Evolutionary conservation across 2,888 invertebrate genomes (phyloP).

Genomic region (Deilephila porcellus): DNA sequence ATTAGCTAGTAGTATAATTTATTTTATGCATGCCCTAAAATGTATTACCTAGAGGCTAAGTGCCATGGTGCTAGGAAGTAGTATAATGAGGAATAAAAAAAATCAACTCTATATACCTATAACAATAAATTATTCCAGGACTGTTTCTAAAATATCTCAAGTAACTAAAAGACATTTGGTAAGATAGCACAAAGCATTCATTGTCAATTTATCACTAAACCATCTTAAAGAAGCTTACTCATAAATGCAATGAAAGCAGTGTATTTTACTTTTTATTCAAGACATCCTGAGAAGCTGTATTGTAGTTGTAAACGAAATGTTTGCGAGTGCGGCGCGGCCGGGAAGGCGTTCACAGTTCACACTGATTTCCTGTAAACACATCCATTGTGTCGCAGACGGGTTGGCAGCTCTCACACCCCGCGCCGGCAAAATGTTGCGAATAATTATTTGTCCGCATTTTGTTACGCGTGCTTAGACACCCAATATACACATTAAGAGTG

Average conservation of each 20-base stretch:
- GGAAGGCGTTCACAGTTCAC: constrained; percentile 57
- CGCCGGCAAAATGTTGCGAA: constrained; percentile 51
- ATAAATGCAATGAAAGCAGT: background rate
- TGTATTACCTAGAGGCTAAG: too few species aligned
- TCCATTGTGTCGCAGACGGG: constrained; percentile 67
- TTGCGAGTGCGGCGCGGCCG: constrained; percentile 47
- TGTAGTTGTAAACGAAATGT: constrained; percentile 53
- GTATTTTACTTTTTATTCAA: constrained; percentile 4
- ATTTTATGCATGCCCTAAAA: too few species aligned
- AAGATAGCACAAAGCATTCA: background rate
- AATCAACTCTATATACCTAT: too few species aligned
- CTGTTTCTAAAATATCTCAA: too few species aligned
- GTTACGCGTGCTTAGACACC: constrained; percentile 41
- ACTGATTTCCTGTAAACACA: constrained; percentile 75
- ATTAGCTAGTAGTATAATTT: too few species aligned
- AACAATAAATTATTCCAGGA: too few species aligned
- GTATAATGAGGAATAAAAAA: too few species aligned
- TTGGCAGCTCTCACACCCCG: constrained; percentile 59
- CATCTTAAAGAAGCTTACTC: background rate
- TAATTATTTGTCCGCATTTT: constrained; percentile 59
- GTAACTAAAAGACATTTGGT: too few species aligned
- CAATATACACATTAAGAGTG: constrained; percentile 18
- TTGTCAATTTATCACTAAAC: background rate
- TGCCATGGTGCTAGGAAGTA: too few species aligned
- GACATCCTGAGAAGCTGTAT: constrained; percentile 41